Conservation (phyloP, 2,113 vertebrate species). For the Serilophus lunatus region DNA sequence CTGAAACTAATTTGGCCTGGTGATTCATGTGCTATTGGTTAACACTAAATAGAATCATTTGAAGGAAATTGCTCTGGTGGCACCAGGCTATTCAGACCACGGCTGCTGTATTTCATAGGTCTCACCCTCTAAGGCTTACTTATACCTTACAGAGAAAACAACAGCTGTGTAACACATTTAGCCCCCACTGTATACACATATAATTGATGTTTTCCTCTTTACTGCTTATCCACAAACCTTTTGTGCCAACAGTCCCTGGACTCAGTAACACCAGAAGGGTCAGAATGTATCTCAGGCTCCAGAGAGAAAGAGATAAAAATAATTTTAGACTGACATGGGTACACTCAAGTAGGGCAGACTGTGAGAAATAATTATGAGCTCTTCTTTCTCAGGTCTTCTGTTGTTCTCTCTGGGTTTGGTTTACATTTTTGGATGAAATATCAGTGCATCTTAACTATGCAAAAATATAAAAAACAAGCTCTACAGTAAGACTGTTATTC, state of each 20-base stretch:
- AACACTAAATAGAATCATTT: slow-evolving; percentile 21
- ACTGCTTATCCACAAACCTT: not conserved
- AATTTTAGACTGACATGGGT: not conserved
- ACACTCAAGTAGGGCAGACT: not conserved
- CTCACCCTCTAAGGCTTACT: slow-evolving; percentile 16
- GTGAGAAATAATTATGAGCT: not conserved
- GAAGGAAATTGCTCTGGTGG: slow-evolving; percentile 31
- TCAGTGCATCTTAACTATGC: not conserved
- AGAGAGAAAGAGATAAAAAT: not conserved
- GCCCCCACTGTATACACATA: not conserved
- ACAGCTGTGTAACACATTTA: slow-evolving; percentile 43
- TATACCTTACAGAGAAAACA: slow-evolving; percentile 7
- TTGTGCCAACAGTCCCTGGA: not conserved
- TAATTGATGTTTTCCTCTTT: not conserved
- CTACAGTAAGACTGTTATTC: not conserved
- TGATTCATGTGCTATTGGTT: slow-evolving; percentile 38
- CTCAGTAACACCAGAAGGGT: not conserved
- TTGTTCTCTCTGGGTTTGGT: not conserved
- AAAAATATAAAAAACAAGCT: not conserved
- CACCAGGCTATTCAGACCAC: not conserved
- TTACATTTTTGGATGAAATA: not conserved
- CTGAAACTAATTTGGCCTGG: slow-evolving; percentile 36
- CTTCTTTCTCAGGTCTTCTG: not conserved
- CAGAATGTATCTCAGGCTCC: not conserved
- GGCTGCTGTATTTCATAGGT: slow-evolving; percentile 21